These are phyloP conservation scores for Phylloscopus whistleri DNA, from an alignment of 2,113 vertebrate genomes.

Conservation along the genomic window DNA sequence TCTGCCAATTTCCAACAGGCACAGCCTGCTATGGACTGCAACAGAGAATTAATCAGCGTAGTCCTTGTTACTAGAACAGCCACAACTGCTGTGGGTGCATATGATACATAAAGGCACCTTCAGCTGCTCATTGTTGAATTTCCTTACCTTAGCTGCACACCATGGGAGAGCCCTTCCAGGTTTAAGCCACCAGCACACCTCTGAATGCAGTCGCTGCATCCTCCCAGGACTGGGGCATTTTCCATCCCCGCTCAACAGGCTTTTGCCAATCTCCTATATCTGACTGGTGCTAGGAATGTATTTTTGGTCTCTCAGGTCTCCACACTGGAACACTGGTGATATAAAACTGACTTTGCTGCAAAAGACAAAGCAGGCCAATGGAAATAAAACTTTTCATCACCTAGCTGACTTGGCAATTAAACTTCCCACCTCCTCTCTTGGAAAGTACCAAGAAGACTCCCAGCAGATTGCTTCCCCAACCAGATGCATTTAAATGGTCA, in stretches of 20 bases:
- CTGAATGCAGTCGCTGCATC: not conserved
- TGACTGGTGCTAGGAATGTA: not conserved
- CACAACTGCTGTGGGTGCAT: not conserved
- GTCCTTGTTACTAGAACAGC: not conserved
- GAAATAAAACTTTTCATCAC: not conserved
- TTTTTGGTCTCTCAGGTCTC: not conserved
- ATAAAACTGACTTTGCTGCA: not conserved
- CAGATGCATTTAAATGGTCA: not conserved
- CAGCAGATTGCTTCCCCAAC: not conserved
- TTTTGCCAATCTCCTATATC: accelerated
- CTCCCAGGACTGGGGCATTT: not conserved
- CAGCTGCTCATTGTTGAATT: not conserved
- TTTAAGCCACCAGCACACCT: not conserved
- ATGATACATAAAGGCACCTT: accelerated
- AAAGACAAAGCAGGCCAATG: not conserved
- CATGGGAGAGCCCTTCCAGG: not conserved
- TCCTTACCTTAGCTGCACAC: not conserved
- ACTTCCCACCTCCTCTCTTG: not conserved
- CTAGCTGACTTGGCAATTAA: not conserved
- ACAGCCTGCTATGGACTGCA: not conserved
- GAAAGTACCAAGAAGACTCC: not conserved
- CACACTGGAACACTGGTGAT: not conserved
- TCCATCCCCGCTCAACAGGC: not conserved
- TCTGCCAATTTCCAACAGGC: not conserved
- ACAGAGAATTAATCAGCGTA: not conserved